These are phyloP conservation scores for Benitochromis conjunctus DNA, from an alignment of 2,113 vertebrate genomes.

Conservation along the genomic window DNA sequence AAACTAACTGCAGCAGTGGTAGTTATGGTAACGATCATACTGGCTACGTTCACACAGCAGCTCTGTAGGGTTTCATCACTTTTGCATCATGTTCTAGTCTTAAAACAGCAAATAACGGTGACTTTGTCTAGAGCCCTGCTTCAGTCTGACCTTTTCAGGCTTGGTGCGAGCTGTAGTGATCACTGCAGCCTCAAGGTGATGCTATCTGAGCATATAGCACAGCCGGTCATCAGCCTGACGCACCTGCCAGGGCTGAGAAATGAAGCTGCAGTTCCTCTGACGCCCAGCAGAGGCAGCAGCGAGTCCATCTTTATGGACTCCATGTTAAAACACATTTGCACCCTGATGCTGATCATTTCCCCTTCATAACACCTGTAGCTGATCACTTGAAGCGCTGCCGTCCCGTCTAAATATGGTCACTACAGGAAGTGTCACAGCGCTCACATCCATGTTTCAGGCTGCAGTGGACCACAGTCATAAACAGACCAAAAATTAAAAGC, in stretches of 20 bases:
- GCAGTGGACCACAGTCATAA: not conserved
- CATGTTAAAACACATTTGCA: not conserved
- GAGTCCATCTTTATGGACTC: not conserved
- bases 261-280: not conserved
- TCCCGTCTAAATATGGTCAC: not conserved
- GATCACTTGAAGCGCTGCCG: not conserved
- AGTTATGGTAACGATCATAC: not conserved
- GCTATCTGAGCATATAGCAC: not conserved
- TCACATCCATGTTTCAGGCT: not conserved
- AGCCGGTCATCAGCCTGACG: not conserved
- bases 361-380: not conserved
- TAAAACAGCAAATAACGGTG: not conserved
- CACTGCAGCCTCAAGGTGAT: not conserved
- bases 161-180: not conserved
- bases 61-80: not conserved
- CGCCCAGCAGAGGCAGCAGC: not conserved
- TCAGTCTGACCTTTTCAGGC: not conserved
- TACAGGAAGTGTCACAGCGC: not conserved
- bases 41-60: constrained; percentile 8
- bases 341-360: not conserved
- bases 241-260: not conserved
- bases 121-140: not conserved
- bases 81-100: not conserved
- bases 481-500: not conserved
- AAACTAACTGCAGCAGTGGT: constrained; percentile 41